Percentiles rank a stretch among this genome's conserved stretches.
These are phyloP conservation scores for Meriones unguiculatus DNA, from an alignment of 2,113 vertebrate genomes.

Conservation along the genomic window DNA sequence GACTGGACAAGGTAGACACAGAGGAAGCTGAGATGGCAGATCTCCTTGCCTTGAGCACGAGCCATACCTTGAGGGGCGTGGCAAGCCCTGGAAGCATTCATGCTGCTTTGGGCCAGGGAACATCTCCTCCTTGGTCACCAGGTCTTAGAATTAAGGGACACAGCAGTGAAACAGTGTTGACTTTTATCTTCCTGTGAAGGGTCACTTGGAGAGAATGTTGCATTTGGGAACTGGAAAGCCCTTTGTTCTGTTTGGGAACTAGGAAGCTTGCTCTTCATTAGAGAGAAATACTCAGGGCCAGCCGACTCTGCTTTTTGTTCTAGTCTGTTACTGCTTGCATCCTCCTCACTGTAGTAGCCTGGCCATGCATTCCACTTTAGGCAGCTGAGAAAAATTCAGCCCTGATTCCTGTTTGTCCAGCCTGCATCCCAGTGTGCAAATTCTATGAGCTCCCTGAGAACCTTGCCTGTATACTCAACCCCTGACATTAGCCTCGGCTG, in stretches of 20 bases:
- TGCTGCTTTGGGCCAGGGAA: not conserved
- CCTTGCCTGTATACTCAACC: no score
- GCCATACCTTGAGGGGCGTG: not conserved
- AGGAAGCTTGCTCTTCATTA: constrained; percentile 8
- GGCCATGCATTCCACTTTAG: not conserved
- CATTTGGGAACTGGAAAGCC: not conserved
- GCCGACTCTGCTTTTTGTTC: not conserved
- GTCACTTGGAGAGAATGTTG: not conserved
- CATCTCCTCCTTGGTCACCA: not conserved
- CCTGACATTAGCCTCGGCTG: not conserved
- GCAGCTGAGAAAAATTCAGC: not conserved
- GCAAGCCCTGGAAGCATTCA: not conserved
- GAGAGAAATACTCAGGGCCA: not conserved
- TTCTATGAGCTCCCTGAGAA: fast-evolving
- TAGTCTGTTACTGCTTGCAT: not conserved
- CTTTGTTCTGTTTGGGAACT: not conserved
- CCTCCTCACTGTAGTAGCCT: not conserved
- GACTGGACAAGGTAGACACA: not conserved
- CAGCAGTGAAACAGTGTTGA: not conserved
- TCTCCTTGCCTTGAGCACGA: no score
- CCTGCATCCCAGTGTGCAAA: not conserved
- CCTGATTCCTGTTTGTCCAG: not conserved
- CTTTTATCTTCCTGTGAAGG: not conserved
- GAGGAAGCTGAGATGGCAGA: not conserved
- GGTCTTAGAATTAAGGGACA: not conserved